phyloP scores from a whole-genome alignment of 2,888 invertebrate species.

The Gymnosoma rotundatum region DNA sequence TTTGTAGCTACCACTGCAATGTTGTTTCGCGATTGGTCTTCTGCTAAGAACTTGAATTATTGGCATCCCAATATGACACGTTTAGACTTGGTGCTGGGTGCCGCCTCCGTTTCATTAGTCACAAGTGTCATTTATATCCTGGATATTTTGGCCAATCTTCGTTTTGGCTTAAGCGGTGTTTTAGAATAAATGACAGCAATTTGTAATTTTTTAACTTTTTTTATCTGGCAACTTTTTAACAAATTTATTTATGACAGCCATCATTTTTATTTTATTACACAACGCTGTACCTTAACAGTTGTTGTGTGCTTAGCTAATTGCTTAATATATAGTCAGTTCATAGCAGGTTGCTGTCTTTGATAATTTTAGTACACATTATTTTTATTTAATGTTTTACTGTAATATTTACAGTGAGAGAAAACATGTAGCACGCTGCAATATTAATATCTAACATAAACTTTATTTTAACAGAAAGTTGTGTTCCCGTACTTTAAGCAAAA shows the following conservation, averaged over 20 bases:
- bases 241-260: conserved; percentile 24
- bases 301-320: conserved; percentile 37
- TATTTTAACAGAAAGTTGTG: not conserved
- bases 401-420: conserved; percentile 69
- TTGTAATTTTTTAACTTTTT: too few relatives aligned
- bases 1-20: conserved; percentile 78
- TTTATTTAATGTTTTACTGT: conserved; percentile 62
- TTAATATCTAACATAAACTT: not conserved
- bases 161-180: conserved; percentile 80
- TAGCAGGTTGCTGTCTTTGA: conserved; percentile 47
- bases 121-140: conserved; percentile 78
- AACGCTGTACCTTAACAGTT: not conserved
- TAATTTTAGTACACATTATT: conserved; percentile 13
- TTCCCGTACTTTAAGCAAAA: not conserved
- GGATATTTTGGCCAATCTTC: conserved; percentile 79
- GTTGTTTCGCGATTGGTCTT: conserved; percentile 81
- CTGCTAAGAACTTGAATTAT: conserved; percentile 80
- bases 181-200: conserved; percentile 75
- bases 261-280: conserved; percentile 21
- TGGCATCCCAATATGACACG: conserved; percentile 82
- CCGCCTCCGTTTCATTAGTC: conserved; percentile 79
- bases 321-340: not conserved
- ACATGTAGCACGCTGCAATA: conserved; percentile 25
- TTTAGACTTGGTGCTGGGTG: conserved; percentile 80
- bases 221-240: conserved; percentile 34